Percentiles rank a stretch among this genome's conserved stretches.
phyloP scores from a whole-genome alignment of 2,797 vertebrate species.

The Chaetodon trifasciatus region DNA sequence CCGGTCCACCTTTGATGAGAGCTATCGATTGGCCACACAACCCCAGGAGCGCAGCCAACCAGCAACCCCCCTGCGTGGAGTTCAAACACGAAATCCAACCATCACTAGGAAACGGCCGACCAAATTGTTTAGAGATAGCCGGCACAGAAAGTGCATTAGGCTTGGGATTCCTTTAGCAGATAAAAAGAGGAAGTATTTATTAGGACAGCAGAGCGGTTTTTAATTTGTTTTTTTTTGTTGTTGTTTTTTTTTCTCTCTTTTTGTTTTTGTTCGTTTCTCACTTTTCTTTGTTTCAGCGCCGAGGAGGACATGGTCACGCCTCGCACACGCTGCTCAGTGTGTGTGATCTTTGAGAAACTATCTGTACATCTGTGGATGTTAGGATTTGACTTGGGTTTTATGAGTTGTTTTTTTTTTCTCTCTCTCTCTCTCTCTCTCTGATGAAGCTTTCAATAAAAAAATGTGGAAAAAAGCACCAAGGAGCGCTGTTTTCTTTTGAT shows the following conservation, averaged over 20 bases:
- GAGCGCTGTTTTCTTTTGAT: conserved; percentile 55
- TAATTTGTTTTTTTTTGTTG: conserved; percentile 47
- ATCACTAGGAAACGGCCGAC: conserved; percentile 68
- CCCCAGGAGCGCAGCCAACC: conserved; percentile 62
- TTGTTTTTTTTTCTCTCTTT: conserved; percentile 56
- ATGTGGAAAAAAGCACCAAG: conserved; percentile 72
- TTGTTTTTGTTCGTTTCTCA: conserved; percentile 58
- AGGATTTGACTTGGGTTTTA: conserved; percentile 94
- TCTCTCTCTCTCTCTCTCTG: conserved; percentile 83
- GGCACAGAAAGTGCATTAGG: conserved; percentile 54
- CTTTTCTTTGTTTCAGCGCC: conserved; percentile 73
- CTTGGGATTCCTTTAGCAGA: conserved; percentile 51
- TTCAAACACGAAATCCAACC: conserved; percentile 63
- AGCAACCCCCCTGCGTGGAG: conserved; percentile 40
- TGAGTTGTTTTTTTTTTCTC: conserved; percentile 82
- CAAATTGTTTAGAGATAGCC: conserved; percentile 59
- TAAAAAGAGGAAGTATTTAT: conserved; percentile 78
- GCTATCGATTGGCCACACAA: conserved; percentile 79
- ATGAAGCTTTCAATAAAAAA: conserved; percentile 99
- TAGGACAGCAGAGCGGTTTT: conserved; percentile 82
- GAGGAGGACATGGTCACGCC: conserved; percentile 79
- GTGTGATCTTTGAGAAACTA: conserved; percentile 85
- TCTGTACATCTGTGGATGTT: conserved; percentile 98
- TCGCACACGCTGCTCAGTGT: conserved; percentile 78
- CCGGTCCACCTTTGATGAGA: conserved; percentile 79